Percentiles rank a stretch among this genome's conserved stretches.
Evolutionary conservation across 1,140 invertebrate genomes (phyloP).

Genomic region (Asbolus verrucosus): DNA sequence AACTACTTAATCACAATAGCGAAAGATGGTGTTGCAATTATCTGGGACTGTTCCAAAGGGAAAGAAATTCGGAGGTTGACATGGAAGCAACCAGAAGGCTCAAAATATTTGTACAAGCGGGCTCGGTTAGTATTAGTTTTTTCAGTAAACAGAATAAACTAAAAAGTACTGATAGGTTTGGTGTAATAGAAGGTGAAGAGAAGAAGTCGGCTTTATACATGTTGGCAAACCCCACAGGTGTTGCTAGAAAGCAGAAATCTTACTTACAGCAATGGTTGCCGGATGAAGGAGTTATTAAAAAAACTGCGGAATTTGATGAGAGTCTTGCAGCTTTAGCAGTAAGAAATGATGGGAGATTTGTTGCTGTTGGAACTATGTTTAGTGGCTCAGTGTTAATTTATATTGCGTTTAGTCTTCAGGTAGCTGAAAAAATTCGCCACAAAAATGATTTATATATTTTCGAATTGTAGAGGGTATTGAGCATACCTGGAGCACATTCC

Average conservation of each 20-base stretch:
- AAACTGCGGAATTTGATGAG: slow-evolving; percentile 73
- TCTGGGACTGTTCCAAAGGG: slow-evolving; percentile 81
- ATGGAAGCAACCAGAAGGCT: slow-evolving; percentile 78
- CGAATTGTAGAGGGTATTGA: slow-evolving; percentile 78
- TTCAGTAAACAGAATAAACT: slow-evolving; percentile 48
- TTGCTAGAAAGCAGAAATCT: slow-evolving; percentile 77
- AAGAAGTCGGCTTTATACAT: slow-evolving; percentile 81
- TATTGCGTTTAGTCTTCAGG: slow-evolving; percentile 92
- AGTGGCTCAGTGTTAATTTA: slow-evolving; percentile 91
- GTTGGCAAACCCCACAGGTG: slow-evolving; percentile 80
- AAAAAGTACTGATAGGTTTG: slow-evolving; percentile 72
- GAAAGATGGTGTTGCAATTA: slow-evolving; percentile 84
- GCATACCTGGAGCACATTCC: slow-evolving; percentile 85
- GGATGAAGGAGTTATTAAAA: slow-evolving; percentile 69
- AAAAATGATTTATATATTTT: not conserved
- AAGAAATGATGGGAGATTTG: slow-evolving; percentile 89
- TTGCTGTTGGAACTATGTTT: slow-evolving; percentile 93
- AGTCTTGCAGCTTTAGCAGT: slow-evolving; percentile 88
- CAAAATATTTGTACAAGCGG: slow-evolving; percentile 86
- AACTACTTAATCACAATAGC: slow-evolving; percentile 85
- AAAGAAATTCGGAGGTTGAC: slow-evolving; percentile 76
- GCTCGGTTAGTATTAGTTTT: slow-evolving; percentile 72
- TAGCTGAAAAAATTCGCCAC: slow-evolving; percentile 63
- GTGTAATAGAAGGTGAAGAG: slow-evolving; percentile 74
- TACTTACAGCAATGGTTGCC: slow-evolving; percentile 81